A percentile compares a stretch with the other conserved stretches of the same genome.
These are phyloP conservation scores for Neodon shergylaensis DNA, from an alignment of 2,113 vertebrate genomes.

Conservation along the genomic window DNA sequence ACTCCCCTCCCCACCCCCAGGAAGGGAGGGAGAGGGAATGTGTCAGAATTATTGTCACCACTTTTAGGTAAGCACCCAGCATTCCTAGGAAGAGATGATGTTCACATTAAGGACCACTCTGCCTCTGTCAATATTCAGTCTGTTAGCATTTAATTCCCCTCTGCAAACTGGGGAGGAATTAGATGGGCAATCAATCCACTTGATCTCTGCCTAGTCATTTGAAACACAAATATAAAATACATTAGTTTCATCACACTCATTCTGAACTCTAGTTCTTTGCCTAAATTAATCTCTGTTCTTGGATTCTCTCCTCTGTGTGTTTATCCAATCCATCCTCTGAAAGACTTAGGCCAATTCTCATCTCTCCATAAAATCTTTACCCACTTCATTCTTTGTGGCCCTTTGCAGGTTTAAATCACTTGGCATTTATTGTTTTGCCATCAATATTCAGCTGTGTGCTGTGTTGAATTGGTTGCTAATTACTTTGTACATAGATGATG, in stretches of 20 bases:
- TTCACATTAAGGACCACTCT: background rate
- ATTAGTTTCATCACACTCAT: conserved; percentile 55
- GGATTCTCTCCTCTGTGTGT: conserved; percentile 49
- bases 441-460: conserved; percentile 45
- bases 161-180: conserved; percentile 49
- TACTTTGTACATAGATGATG: conserved; percentile 23
- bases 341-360: conserved; percentile 47
- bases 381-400: conserved; percentile 12
- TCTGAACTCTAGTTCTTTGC: conserved; percentile 46
- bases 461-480: conserved; percentile 51
- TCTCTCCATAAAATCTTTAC: conserved; percentile 48
- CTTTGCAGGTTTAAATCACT: conserved; percentile 47
- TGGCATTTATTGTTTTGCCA: conserved; percentile 44
- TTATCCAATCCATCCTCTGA: conserved; percentile 30
- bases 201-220: conserved; percentile 70
- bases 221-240: conserved; percentile 69
- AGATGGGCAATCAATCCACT: conserved; percentile 50
- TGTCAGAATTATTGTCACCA: background rate
- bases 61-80: background rate
- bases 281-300: conserved; percentile 41
- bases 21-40: background rate
- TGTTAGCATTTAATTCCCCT: conserved; percentile 61
- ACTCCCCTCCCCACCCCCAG: background rate
- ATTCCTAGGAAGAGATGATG: background rate
- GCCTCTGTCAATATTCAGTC: conserved; percentile 17